Evolutionary conservation across 2,797 vertebrate species (phyloP).

Genomic region (Tiaroga cobitis): DNA sequence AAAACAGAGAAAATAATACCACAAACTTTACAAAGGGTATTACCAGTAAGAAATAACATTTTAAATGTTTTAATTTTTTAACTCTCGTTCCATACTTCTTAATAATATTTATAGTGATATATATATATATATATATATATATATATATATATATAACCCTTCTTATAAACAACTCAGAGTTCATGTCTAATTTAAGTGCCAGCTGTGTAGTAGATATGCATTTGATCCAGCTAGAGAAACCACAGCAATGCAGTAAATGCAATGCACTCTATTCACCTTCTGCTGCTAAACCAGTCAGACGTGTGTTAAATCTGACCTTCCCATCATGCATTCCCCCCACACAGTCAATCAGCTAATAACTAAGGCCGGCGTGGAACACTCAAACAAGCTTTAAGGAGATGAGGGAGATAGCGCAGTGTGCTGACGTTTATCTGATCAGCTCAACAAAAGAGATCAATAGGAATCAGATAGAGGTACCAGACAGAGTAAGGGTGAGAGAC

Average conservation of each 20-base stretch:
- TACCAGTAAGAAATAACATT: neutral
- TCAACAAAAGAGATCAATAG: constrained; percentile 54
- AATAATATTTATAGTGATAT: neutral
- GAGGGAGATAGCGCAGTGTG: constrained; percentile 21
- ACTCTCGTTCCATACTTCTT: neutral
- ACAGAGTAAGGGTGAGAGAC: constrained; percentile 12
- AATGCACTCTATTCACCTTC: constrained; percentile 19
- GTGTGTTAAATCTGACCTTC: constrained; percentile 45
- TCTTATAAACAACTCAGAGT: neutral
- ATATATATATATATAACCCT: neutral
- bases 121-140: no score
- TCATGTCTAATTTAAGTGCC: neutral
- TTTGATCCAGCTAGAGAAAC: constrained; percentile 36
- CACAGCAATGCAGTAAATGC: constrained; percentile 36
- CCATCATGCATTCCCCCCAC: constrained; percentile 20
- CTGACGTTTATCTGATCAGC: constrained; percentile 56
- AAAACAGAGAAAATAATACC: neutral
- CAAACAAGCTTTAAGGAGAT: constrained; percentile 29
- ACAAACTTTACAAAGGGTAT: neutral
- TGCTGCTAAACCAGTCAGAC: constrained; percentile 59
- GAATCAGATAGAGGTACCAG: constrained; percentile 3
- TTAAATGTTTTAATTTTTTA: no score
- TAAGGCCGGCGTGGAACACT: neutral
- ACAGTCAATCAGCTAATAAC: constrained; percentile 25
- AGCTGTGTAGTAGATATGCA: constrained; percentile 31